A percentile compares a stretch with the other conserved stretches of the same genome.
These are phyloP conservation scores for Tympanoctomys barrerae DNA, from an alignment of 2,797 vertebrate species.

Conservation along the genomic window DNA sequence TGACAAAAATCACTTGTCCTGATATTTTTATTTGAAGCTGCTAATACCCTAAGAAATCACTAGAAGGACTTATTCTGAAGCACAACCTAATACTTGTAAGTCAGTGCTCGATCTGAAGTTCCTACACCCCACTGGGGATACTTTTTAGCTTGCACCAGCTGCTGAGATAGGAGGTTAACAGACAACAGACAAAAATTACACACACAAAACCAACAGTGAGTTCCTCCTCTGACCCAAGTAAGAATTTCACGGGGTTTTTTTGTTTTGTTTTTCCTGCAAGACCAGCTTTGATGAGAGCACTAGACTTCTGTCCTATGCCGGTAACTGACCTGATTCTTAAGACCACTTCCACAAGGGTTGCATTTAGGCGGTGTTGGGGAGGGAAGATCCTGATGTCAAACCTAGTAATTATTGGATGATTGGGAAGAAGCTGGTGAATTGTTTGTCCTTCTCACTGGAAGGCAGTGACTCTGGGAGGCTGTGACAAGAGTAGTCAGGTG, in stretches of 20 bases:
- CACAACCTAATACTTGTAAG: neutral
- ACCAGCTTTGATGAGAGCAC: neutral
- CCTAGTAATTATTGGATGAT: neutral
- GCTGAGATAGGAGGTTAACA: neutral
- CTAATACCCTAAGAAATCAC: neutral
- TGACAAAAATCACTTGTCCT: neutral
- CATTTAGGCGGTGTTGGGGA: neutral
- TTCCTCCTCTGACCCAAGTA: neutral
- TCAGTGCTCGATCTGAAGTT: neutral
- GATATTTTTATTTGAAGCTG: conserved; percentile 24
- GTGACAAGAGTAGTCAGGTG: neutral
- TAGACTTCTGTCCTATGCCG: neutral
- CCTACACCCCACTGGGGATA: neutral
- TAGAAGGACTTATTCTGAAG: neutral
- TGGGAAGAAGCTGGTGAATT: neutral
- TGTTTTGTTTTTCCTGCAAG: neutral
- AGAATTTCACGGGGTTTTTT: neutral
- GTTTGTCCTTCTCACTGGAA: neutral
- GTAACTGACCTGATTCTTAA: neutral
- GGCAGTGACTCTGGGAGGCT: neutral
- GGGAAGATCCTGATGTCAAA: neutral
- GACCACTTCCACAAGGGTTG: neutral
- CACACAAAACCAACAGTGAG: neutral
- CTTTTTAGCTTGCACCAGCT: neutral
- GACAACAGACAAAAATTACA: neutral